A percentile compares a stretch with the other conserved stretches of the same genome.
phyloP scores from a whole-genome alignment of 2,797 vertebrate genomes.

The Momotus momota region DNA sequence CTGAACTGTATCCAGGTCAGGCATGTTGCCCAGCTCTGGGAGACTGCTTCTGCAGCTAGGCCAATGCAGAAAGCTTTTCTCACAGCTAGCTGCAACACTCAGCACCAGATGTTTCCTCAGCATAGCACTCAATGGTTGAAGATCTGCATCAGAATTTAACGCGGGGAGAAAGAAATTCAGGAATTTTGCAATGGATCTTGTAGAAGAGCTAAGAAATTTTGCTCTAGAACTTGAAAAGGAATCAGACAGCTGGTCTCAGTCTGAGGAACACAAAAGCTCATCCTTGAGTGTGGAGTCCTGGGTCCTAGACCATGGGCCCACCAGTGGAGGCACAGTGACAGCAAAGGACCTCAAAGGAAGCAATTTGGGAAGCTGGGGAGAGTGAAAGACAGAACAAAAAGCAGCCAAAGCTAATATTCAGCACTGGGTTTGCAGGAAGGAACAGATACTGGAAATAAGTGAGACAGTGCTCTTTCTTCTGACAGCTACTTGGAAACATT shows the following conservation, averaged over 20 bases:
- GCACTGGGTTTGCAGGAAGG: not conserved
- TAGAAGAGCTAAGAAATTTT: not conserved
- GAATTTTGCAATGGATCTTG: not conserved
- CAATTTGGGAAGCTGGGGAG: not conserved
- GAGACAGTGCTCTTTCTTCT: not conserved
- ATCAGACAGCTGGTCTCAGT: not conserved
- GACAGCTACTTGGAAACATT: not conserved
- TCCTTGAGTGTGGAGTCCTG: not conserved
- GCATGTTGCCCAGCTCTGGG: not conserved
- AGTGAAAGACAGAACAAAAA: not conserved
- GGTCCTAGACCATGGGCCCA: not conserved
- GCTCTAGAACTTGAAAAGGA: not conserved
- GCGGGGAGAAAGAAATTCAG: not conserved
- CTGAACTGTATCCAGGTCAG: not conserved
- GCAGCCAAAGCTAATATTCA: not conserved
- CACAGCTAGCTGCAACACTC: not conserved
- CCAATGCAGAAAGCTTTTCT: not conserved
- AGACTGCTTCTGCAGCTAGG: not conserved
- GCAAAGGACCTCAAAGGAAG: not conserved
- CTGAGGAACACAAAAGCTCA: not conserved
- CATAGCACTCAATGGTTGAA: not conserved
- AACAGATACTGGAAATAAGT: not conserved
- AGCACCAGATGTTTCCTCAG: slow-evolving; percentile 23
- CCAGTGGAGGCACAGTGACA: not conserved
- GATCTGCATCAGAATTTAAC: not conserved